A percentile compares a stretch with the other conserved stretches of the same genome.
phyloP scores from a whole-genome alignment of 2,113 vertebrate species.

The Lipophrys pholis region DNA sequence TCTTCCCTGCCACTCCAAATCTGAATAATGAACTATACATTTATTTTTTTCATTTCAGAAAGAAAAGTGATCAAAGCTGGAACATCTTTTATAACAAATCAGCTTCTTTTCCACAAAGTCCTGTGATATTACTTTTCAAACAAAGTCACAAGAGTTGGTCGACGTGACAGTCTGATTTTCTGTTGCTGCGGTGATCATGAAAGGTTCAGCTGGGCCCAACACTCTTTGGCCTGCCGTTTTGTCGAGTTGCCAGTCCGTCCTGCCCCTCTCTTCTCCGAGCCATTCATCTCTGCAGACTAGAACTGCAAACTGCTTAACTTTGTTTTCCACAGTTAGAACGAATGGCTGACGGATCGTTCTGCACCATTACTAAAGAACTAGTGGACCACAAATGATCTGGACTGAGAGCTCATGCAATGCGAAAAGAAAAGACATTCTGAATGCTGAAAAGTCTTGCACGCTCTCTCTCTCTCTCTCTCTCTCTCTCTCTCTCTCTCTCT shows the following conservation, averaged over 20 bases:
- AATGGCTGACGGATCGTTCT: slow-evolving; percentile 12
- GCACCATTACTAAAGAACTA: slow-evolving; percentile 23
- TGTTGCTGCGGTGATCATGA: slow-evolving; percentile 38
- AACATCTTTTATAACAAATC: slow-evolving; percentile 6
- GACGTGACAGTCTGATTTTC: slow-evolving; percentile 48
- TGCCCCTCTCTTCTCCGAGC: slow-evolving; percentile 1
- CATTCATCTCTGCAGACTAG: slow-evolving; percentile 26
- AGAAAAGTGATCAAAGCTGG: neutral
- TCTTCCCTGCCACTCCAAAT: too few species aligned
- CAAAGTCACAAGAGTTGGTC: slow-evolving; percentile 32
- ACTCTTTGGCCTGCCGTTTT: slow-evolving; percentile 22
- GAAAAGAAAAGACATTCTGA: neutral
- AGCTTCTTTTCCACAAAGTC: neutral
- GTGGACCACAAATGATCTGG: slow-evolving; percentile 24
- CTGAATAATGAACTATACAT: neutral
- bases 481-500: neutral
- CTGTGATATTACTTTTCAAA: slow-evolving; percentile 1
- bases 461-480: neutral
- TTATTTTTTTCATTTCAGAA: slow-evolving; percentile 4
- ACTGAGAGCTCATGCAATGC: slow-evolving; percentile 1
- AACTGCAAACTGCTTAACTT: slow-evolving; percentile 11
- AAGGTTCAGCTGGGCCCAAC: slow-evolving; percentile 34
- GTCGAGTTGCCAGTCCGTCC: slow-evolving; percentile 35
- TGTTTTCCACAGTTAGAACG: slow-evolving; percentile 15
- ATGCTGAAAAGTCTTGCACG: neutral